These are phyloP conservation scores for Lagria hirta DNA, from an alignment of 2,888 invertebrate genomes.

Conservation along the genomic window DNA sequence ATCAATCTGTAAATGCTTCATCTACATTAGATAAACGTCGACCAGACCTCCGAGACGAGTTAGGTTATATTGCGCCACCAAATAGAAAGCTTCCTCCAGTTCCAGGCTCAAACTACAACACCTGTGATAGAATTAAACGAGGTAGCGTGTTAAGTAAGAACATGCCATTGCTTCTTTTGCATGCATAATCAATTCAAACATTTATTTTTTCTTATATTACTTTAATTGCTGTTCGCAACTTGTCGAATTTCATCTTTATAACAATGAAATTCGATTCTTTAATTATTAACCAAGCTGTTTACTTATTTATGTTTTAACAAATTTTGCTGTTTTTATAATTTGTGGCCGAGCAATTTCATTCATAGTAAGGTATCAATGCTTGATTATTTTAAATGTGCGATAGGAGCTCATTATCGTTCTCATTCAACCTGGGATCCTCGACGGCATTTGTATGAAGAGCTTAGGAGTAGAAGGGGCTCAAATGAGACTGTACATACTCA, in stretches of 20 bases:
- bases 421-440: constrained; percentile 89
- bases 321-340: constrained; percentile 7
- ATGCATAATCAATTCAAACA: constrained; percentile 24
- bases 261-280: constrained; percentile 5
- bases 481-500: constrained; percentile 67
- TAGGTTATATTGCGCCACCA: constrained; percentile 91
- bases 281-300: constrained; percentile 8
- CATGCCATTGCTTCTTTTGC: constrained; percentile 35
- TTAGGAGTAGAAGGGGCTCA: constrained; percentile 72
- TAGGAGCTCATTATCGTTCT: constrained; percentile 56
- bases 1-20: constrained; percentile 68
- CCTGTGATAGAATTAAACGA: constrained; percentile 90
- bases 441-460: constrained; percentile 86
- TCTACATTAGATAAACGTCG: constrained; percentile 79
- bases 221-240: constrained; percentile 10
- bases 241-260: constrained; percentile 1
- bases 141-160: constrained; percentile 90
- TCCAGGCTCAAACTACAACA: constrained; percentile 91
- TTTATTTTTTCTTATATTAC: constrained; percentile 11
- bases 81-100: constrained; percentile 91
- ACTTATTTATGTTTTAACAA: constrained; percentile 12
- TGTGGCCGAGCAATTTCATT: constrained; percentile 4
- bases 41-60: constrained; percentile 81
- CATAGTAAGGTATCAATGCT: too few relatives aligned
- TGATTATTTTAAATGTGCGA: constrained; percentile 33